A percentile compares a stretch with the other conserved stretches of the same genome.
Conservation (phyloP, 2,113 vertebrate genomes). For the Gymnorhina tibicen region DNA sequence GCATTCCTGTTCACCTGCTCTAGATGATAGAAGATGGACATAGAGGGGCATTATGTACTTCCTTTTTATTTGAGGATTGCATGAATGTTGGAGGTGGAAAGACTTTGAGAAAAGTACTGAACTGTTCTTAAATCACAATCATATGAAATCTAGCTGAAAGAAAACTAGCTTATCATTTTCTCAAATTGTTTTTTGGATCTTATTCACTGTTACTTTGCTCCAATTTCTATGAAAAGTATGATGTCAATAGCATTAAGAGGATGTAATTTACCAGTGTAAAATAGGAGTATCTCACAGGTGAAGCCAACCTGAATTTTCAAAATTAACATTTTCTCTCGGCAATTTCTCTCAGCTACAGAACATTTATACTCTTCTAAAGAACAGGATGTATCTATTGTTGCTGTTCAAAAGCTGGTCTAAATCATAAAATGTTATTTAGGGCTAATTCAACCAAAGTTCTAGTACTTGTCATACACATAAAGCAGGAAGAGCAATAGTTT, state of each 20-base stretch:
- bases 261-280: not conserved
- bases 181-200: not conserved
- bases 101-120: not conserved
- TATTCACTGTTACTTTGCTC: not conserved
- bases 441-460: not conserved
- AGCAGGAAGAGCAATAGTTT: not conserved
- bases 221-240: not conserved
- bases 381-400: not conserved
- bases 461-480: not conserved
- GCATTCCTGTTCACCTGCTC: not conserved
- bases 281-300: not conserved
- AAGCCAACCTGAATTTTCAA: constrained; percentile 11
- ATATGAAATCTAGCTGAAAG: not conserved
- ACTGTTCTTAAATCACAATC: not conserved
- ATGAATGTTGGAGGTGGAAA: not conserved
- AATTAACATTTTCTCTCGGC: constrained; percentile 15
- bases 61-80: not conserved
- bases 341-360: not conserved
- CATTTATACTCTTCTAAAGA: not conserved
- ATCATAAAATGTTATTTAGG: constrained; percentile 25
- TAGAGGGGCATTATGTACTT: not conserved
- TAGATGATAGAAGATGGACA: not conserved
- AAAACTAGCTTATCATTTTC: not conserved
- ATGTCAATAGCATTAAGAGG: not conserved
- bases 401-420: not conserved